Evolutionary conservation across 2,797 vertebrate genomes (phyloP).

Genomic region (Ctenopoma multispine): DNA sequence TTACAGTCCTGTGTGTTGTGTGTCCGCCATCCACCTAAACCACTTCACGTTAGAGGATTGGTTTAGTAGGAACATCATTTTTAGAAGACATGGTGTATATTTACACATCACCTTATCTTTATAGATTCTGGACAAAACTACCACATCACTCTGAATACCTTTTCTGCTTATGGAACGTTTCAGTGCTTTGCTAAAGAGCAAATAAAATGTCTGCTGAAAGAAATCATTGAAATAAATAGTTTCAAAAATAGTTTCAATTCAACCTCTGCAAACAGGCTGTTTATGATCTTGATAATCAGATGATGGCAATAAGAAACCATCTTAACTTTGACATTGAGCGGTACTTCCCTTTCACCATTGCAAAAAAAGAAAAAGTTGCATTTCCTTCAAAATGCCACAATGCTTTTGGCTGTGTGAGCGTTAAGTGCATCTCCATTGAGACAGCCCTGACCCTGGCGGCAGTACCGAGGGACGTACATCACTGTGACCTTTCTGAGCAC

Average conservation of each 20-base stretch:
- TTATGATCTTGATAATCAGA: background rate
- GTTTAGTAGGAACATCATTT: too few species aligned
- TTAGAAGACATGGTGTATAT: too few species aligned
- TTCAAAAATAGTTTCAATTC: background rate
- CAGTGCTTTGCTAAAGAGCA: background rate
- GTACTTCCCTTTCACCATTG: constrained; percentile 24
- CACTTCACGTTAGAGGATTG: too few species aligned
- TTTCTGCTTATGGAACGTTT: background rate
- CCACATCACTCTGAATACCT: background rate
- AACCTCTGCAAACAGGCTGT: background rate
- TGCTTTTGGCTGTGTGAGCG: constrained; percentile 60
- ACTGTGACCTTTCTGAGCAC: constrained; percentile 76
- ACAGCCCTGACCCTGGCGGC: constrained; percentile 68
- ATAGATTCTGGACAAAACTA: background rate
- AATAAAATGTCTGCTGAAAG: background rate
- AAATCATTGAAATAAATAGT: background rate
- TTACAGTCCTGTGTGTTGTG: too few species aligned
- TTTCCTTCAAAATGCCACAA: constrained; percentile 50
- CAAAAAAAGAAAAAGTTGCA: constrained; percentile 23
- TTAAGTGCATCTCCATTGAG: constrained; percentile 73
- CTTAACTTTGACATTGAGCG: background rate
- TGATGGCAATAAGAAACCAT: background rate
- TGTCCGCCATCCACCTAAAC: too few species aligned
- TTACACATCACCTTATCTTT: background rate
- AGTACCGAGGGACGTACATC: constrained; percentile 62